phyloP scores from a whole-genome alignment of 1,140 invertebrate species.

The Eupeodes corollae region DNA sequence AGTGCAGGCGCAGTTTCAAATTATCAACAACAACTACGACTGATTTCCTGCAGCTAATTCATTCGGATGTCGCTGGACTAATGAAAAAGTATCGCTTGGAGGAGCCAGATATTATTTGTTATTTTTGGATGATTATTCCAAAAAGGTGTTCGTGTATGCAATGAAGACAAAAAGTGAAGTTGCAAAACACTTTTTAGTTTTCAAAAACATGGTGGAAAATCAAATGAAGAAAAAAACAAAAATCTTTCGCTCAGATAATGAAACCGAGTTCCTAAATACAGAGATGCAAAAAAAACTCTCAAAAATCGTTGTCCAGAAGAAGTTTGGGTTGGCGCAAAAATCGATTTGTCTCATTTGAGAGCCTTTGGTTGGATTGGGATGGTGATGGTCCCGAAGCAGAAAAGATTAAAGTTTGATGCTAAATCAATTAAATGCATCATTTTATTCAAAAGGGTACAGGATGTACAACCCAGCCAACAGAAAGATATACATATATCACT shows the following conservation, averaged over 20 bases:
- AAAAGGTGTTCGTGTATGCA: slow-evolving; percentile 17
- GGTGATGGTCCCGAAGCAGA: slow-evolving; percentile 29
- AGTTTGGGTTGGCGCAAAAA: slow-evolving; percentile 19
- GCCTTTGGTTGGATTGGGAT: slow-evolving; percentile 36
- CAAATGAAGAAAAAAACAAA: no score
- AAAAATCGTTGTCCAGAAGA: slow-evolving; percentile 16
- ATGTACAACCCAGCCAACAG: slow-evolving; percentile 25
- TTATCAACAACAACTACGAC: slow-evolving; percentile 10
- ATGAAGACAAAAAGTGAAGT: slow-evolving; percentile 21
- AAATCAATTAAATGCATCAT: slow-evolving; percentile 26
- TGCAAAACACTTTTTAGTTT: slow-evolving; percentile 13
- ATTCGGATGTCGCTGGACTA: no score
- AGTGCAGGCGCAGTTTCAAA: slow-evolving; percentile 4
- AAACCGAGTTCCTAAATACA: slow-evolving; percentile 14
- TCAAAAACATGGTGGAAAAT: no score
- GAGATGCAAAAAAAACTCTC: slow-evolving; percentile 16
- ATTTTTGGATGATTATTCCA: slow-evolving; percentile 23
- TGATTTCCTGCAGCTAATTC: slow-evolving; percentile 23
- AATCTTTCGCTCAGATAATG: no score
- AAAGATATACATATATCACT: slow-evolving; percentile 12
- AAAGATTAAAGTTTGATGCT: slow-evolving; percentile 23
- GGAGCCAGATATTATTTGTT: slow-evolving; percentile 16
- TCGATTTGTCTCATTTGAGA: slow-evolving; percentile 25
- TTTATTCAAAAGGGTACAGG: slow-evolving; percentile 33
- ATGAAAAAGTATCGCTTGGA: slow-evolving; percentile 12